Evolutionary conservation across 1,140 invertebrate species (phyloP), one percentile per base, ranked within the genome.

Genomic region (Trypoxylus dichotomus): DNA sequence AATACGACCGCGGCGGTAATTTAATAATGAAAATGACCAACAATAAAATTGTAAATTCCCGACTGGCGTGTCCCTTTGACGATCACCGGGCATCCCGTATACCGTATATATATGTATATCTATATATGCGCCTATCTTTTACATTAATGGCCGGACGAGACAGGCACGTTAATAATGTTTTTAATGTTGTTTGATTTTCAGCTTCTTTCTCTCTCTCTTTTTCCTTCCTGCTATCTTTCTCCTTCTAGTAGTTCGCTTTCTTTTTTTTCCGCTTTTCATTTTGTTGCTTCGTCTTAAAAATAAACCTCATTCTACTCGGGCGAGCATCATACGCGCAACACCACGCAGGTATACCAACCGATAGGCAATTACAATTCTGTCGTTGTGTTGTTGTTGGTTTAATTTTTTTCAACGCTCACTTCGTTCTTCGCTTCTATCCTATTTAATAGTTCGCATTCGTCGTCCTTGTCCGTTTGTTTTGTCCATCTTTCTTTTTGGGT

Each of bases 41-140:
- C 60, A 68, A 68, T 68, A 68, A 68, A 68, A 68, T 68, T 68
- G 60, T 68, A 68, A 68, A 68, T 68, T 68, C 60, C 60, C 60
- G 27, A 21, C 19, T 68, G 60, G 60, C 60, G 60, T 68, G 47
- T 68, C 24, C 27, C 60, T 68, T 68, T 68, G 60, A 68, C 60
- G 60, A 68, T 68, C 60, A 68, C 60, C 60, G 60, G 60, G 24
- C 24, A n/a, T 19, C 47, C n/a, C 6, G 42, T n/a, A 8, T 37
- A 37, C 32, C 32, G 10, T 8, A 37, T 37, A 37, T 37, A 37
- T 37, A 37, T 37, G 32, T 37, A 37, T 37, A 37, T 54, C 19
- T 68, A 68, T 68, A 68, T 68, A 68, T 68, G 60, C 60, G 60
- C 60, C 60, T 68, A 68, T 68, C 60, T 68, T 68, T 68, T 68